Conservation (phyloP, 2,888 invertebrate genomes). For the Monopis laevigella region DNA sequence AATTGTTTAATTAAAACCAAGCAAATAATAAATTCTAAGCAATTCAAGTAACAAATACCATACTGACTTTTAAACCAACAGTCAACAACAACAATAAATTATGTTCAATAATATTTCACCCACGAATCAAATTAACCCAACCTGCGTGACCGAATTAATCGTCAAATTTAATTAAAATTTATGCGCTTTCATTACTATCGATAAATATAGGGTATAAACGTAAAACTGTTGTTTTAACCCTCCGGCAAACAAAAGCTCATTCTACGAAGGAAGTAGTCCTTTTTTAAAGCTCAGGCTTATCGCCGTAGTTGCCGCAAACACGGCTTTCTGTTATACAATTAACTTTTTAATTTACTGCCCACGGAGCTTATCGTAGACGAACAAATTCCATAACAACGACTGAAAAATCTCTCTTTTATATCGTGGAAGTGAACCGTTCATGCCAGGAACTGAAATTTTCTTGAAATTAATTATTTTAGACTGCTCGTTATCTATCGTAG, state of each 20-base stretch:
- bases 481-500: neutral
- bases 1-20: no score
- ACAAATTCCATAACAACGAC: neutral
- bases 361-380: slow-evolving; percentile 2
- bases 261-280: slow-evolving; percentile 25
- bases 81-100: no score
- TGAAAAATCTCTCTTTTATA: slow-evolving; percentile 27
- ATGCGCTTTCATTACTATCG: slow-evolving; percentile 3
- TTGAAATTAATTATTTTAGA: neutral
- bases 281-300: slow-evolving; percentile 31
- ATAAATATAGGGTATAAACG: slow-evolving; percentile 1
- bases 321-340: slow-evolving; percentile 39
- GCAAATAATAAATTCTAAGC: no score
- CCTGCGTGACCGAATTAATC: slow-evolving; percentile 4
- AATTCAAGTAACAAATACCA: no score
- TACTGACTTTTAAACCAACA: no score
- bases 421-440: slow-evolving; percentile 30
- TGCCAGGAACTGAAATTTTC: neutral
- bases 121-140: no score
- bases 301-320: slow-evolving; percentile 32
- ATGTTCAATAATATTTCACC: no score
- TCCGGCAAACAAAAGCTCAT: slow-evolving; percentile 25
- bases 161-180: slow-evolving; percentile 5
- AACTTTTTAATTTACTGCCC: slow-evolving; percentile 37
- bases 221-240: slow-evolving; percentile 5